Conservation (phyloP, 2,113 vertebrate species). For the Lonchura striata region DNA sequence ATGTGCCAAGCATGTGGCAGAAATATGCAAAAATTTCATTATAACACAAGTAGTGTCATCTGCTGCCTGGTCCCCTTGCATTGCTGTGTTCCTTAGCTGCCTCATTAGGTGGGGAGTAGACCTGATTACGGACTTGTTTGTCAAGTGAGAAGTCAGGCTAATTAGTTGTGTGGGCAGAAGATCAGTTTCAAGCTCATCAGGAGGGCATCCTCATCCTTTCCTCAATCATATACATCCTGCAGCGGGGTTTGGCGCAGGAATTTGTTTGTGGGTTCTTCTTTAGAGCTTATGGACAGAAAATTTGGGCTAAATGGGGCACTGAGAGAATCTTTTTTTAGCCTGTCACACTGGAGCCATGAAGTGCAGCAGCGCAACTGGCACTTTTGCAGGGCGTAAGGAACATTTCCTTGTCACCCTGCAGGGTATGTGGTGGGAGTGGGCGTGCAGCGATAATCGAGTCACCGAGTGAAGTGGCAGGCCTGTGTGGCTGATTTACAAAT, state of each 20-base stretch:
- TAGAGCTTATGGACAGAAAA: neutral
- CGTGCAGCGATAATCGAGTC: neutral
- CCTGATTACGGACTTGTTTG: neutral
- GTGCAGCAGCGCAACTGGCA: neutral
- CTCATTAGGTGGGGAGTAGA: neutral
- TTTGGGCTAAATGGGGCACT: neutral
- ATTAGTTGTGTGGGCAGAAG: neutral
- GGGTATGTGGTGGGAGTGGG: neutral
- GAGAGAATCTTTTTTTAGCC: neutral
- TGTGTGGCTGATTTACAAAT: conserved; percentile 50
- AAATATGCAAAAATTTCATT: neutral
- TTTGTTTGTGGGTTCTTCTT: neutral
- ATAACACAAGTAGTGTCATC: neutral
- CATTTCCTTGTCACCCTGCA: neutral
- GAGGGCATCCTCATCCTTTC: neutral
- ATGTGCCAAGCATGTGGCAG: neutral
- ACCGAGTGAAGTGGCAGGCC: neutral
- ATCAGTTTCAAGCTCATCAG: neutral
- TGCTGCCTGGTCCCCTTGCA: neutral
- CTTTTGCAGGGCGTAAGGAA: conserved; percentile 3
- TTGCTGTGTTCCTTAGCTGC: neutral
- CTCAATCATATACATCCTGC: neutral
- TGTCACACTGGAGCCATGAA: neutral
- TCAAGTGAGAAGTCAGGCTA: neutral
- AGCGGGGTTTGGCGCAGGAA: rapidly evolving